Percentiles rank a stretch among this genome's conserved stretches.
These are phyloP conservation scores for Rostratula benghalensis DNA, from an alignment of 2,113 vertebrate genomes.

Conservation along the genomic window DNA sequence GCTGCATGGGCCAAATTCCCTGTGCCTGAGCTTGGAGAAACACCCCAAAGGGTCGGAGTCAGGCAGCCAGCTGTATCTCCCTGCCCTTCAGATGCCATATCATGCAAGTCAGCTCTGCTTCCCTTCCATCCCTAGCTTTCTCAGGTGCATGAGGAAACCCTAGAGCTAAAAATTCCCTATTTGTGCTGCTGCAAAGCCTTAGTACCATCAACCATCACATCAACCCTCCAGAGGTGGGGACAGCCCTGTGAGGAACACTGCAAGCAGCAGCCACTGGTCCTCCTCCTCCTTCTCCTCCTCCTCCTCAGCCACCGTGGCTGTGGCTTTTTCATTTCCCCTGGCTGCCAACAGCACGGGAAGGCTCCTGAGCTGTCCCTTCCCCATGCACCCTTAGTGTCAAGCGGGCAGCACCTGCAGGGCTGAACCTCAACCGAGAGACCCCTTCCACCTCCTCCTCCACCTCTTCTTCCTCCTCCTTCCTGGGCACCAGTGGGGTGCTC, in stretches of 20 bases:
- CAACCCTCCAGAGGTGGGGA: not conserved
- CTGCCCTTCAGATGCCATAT: not conserved
- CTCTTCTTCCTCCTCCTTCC: not conserved
- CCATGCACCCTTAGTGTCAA: accelerated
- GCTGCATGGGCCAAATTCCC: not conserved
- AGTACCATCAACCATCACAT: not conserved
- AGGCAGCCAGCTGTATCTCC: not conserved
- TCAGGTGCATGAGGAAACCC: not conserved
- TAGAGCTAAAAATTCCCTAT: not conserved
- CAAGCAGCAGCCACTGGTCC: not conserved
- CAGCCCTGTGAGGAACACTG: not conserved
- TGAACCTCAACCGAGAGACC: accelerated
- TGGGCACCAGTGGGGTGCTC: accelerated
- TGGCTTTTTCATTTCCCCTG: not conserved
- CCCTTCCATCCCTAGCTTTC: not conserved
- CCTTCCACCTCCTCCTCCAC: not conserved
- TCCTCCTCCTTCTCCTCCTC: not conserved
- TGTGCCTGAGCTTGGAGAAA: not conserved
- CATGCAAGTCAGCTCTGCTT: not conserved
- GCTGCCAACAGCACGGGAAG: not conserved
- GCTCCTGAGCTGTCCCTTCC: not conserved
- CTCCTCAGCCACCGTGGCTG: not conserved
- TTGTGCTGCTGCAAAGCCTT: not conserved
- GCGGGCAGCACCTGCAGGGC: not conserved
- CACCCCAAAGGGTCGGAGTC: accelerated